Conservation (phyloP, 2,888 invertebrate species). For the Lasioglossum lativentre region DNA sequence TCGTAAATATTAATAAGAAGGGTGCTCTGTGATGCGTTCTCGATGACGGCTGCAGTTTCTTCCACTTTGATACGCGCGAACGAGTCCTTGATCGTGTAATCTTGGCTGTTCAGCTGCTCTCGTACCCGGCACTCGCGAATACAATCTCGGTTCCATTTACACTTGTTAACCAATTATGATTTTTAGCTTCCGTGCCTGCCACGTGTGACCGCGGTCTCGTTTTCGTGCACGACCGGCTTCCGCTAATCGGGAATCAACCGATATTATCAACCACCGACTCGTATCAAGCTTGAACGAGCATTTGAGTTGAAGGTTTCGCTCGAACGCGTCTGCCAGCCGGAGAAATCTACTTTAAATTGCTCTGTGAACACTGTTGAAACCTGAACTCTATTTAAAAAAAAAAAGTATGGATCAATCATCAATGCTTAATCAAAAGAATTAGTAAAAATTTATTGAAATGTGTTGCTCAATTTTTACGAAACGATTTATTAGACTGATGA, state of each 20-base stretch:
- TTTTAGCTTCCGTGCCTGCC: constrained; percentile 39
- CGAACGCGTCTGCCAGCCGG: not conserved
- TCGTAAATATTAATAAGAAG: not conserved
- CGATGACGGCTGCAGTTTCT: not conserved
- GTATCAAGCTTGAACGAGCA: not conserved
- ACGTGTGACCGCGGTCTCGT: constrained; percentile 18
- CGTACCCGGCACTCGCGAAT: constrained; percentile 12
- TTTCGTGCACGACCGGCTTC: constrained; percentile 9
- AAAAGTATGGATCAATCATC: not conserved
- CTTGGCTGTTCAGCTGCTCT: not conserved
- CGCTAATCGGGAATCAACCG: constrained; percentile 14
- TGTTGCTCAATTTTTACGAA: too few species aligned
- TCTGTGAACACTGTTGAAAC: not conserved
- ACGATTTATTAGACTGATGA: too few species aligned
- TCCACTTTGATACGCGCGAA: not conserved
- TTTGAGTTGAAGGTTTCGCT: not conserved
- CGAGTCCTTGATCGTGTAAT: not conserved
- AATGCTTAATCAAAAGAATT: too few species aligned
- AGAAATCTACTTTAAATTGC: not conserved
- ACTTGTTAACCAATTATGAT: constrained; percentile 43
- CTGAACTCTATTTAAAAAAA: not conserved
- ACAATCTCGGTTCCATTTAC: constrained; percentile 46
- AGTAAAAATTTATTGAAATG: too few species aligned
- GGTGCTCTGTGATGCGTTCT: not conserved
- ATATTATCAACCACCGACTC: not conserved